Percentiles rank a stretch among this genome's conserved stretches.
Conservation (phyloP, 2,113 vertebrate genomes). For the western clawed frog (Xenopus tropicalis) region DNA sequence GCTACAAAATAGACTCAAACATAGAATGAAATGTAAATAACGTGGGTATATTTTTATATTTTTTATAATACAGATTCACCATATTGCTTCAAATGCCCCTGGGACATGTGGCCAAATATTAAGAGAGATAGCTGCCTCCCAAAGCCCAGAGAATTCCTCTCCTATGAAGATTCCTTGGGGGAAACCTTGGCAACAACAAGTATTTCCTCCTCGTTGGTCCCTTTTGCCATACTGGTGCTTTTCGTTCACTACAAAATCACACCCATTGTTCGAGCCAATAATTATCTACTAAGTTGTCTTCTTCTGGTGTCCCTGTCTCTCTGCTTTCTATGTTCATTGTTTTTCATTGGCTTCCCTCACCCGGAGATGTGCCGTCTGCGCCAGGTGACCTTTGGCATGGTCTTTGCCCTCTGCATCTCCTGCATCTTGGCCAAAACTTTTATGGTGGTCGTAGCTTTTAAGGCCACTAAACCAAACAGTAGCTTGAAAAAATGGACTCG, state of each 20-base stretch:
- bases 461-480: slow-evolving; percentile 14
- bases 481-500: slow-evolving; percentile 22
- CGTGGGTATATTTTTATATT: background rate
- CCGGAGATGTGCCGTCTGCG: background rate
- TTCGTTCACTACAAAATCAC: slow-evolving; percentile 13
- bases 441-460: slow-evolving; percentile 42
- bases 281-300: background rate
- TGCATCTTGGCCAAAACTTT: slow-evolving; percentile 15
- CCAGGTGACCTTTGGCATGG: slow-evolving; percentile 13
- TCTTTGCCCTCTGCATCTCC: slow-evolving; percentile 17
- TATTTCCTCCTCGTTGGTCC: slow-evolving; percentile 1
- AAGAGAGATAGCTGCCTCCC: slow-evolving; percentile 43
- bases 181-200: background rate
- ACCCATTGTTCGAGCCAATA: slow-evolving; percentile 26
- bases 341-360: slow-evolving; percentile 10
- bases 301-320: slow-evolving; percentile 22
- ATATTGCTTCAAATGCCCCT: slow-evolving; percentile 48
- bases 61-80: slow-evolving; percentile 49
- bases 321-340: slow-evolving; percentile 26
- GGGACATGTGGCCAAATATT: slow-evolving; percentile 49
- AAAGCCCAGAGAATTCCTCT: slow-evolving; percentile 48
- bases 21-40: background rate
- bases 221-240: background rate
- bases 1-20: background rate
- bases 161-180: slow-evolving; percentile 1